Base-by-base conservation (phyloP, 2,797 vertebrate species). In the Botia kubotai region DNA sequence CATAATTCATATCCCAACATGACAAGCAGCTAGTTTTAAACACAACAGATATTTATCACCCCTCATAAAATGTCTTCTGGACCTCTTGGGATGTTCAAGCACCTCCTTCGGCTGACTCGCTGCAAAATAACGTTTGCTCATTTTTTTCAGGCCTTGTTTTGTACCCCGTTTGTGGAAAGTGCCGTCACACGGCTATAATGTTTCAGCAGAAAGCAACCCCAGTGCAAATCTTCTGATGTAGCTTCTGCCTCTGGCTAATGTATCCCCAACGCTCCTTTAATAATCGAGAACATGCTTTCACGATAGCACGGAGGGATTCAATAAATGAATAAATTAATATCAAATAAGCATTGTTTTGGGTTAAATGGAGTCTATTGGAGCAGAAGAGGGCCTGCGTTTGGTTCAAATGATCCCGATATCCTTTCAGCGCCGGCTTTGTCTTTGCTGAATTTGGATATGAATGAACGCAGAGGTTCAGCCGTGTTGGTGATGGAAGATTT, bases 391-490 rank as follows among this genome's bases (percentile, higher is more conserved):
- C 63, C 36, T 67, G 83, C 52, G 83, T 84, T 73, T 43, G 63
- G 82, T 82, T 89, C 86, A 87, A 88, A 88, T 84, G 82, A 88
- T 65, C 82, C 86, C 83, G 78, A 83, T 84, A 85, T 87, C 82
- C 77, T 86, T 85, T 87, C 57, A 50, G 77, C 12, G 3, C 29
- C 17, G 63, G 75, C 78, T 83, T 83, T 85, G 85, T 85, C 79
- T 86, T 79, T 72, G 72, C 53, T 75, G 79, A 86, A 86, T 86
- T 66, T 85, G 75, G 86, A 80, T 86, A 87, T 88, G 86, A 88
- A 90, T 88, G 86, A 88, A 89, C 78, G 82, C 77, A 70, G 66
- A 77, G 81, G 83, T 85, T 86, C 80, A 83, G 86, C 77, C 72
- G 85, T 70, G 81, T 72, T 52, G 21, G 79, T 69, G 77, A 83